These are phyloP conservation scores for Nestor notabilis DNA, from an alignment of 2,113 vertebrate genomes.

Conservation along the genomic window DNA sequence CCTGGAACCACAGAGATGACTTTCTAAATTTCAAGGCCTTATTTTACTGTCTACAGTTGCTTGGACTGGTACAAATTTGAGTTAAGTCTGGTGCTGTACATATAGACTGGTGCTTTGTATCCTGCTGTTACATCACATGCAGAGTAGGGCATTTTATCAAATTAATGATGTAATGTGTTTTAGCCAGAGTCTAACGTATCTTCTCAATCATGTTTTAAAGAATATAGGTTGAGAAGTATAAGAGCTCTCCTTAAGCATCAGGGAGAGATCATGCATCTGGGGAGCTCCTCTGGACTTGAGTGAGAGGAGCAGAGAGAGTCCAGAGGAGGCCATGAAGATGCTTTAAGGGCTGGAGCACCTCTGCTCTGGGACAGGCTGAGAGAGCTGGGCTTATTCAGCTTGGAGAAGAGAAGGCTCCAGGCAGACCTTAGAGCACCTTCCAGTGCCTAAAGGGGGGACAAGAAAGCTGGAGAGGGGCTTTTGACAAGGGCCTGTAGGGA, in stretches of 20 bases:
- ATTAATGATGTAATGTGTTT: not conserved
- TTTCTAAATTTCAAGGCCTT: not conserved
- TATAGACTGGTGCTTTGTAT: not conserved
- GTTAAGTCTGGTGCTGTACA: not conserved
- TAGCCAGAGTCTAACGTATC: not conserved
- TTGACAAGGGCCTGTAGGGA: not conserved
- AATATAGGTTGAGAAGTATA: not conserved
- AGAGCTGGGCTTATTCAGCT: not conserved
- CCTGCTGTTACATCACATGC: accelerated
- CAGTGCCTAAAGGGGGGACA: not conserved
- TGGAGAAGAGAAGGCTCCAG: not conserved
- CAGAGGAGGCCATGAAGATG: not conserved
- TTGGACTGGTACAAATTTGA: not conserved
- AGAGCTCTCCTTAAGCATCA: not conserved
- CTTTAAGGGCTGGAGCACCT: not conserved
- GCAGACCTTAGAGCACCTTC: not conserved
- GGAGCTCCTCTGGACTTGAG: not conserved
- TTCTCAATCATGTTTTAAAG: not conserved
- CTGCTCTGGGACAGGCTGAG: not conserved
- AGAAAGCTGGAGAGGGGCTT: not conserved
- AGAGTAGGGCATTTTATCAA: not conserved
- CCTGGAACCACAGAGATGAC: not conserved
- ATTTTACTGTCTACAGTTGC: not conserved
- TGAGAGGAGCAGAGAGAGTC: not conserved
- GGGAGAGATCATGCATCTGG: not conserved